Percentiles rank a stretch among this genome's conserved stretches.
phyloP scores from a whole-genome alignment of 1,140 invertebrate genomes.

The Ephestia elutella region DNA sequence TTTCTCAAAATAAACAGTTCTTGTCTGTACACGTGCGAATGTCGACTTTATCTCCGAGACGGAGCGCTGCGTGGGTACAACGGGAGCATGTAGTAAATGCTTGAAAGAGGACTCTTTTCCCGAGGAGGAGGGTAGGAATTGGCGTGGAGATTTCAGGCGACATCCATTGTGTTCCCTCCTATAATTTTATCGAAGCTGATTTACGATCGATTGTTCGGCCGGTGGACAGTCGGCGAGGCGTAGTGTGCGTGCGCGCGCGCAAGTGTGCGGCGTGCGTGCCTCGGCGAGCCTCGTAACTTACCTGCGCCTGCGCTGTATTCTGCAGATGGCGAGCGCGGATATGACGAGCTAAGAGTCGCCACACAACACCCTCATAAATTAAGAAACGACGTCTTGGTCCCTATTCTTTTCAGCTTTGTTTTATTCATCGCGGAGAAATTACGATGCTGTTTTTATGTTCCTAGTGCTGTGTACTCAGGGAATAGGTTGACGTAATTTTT shows the following conservation, averaged over 20 bases:
- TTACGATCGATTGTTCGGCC: constrained; percentile 72
- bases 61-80: constrained; percentile 46
- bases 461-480: not conserved
- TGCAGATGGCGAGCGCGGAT: constrained; percentile 56
- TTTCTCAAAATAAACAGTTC: constrained; percentile 70
- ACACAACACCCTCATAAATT: constrained; percentile 63
- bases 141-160: constrained; percentile 46
- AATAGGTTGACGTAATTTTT: no score
- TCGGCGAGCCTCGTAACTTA: constrained; percentile 38
- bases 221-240: constrained; percentile 56
- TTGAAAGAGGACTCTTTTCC: constrained; percentile 62
- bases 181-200: constrained; percentile 73
- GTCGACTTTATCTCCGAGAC: constrained; percentile 68
- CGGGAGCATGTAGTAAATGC: constrained; percentile 31
- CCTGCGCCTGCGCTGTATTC: constrained; percentile 52
- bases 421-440: constrained; percentile 43
- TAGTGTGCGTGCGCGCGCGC: constrained; percentile 57
- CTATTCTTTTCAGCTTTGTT: constrained; percentile 52
- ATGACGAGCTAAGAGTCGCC: constrained; percentile 35
- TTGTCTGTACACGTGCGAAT: constrained; percentile 70
- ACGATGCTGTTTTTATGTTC: constrained; percentile 15
- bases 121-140: constrained; percentile 51
- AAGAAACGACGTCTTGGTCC: constrained; percentile 50
- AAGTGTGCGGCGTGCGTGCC: constrained; percentile 55
- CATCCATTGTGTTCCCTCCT: constrained; percentile 71